A percentile compares a stretch with the other conserved stretches of the same genome.
Evolutionary conservation across 2,797 vertebrate genomes (phyloP).

Genomic region (Limosa lapponica): DNA sequence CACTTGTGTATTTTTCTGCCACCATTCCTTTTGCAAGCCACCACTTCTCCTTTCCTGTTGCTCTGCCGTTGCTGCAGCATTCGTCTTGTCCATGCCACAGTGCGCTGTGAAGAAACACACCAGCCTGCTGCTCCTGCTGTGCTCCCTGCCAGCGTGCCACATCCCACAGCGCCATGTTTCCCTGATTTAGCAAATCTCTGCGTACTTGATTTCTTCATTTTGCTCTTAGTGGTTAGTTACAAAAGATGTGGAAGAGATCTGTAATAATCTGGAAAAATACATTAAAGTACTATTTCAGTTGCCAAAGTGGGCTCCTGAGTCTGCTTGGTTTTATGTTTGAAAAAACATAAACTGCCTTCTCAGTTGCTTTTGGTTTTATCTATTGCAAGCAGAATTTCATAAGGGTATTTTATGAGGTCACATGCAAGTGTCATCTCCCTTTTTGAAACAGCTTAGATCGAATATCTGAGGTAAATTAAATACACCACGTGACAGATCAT

Average conservation of each 20-base stretch:
- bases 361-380: neutral
- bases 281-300: neutral
- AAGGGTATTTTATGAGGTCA: neutral
- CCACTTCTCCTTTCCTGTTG: neutral
- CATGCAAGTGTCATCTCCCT: neutral
- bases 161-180: neutral
- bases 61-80: neutral
- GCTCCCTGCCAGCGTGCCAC: neutral
- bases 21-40: neutral
- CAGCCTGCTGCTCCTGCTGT: neutral
- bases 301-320: neutral
- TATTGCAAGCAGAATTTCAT: neutral
- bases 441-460: neutral
- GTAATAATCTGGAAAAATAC: neutral
- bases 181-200: neutral
- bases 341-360: neutral
- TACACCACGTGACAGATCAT: neutral
- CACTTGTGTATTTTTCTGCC: neutral
- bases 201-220: neutral
- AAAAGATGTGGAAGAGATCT: neutral
- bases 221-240: neutral
- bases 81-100: fast-evolving
- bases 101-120: neutral
- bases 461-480: neutral
- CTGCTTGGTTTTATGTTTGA: neutral